These are phyloP conservation scores for Myxocyprinus asiaticus DNA, from an alignment of 2,113 vertebrate species.

Conservation along the genomic window DNA sequence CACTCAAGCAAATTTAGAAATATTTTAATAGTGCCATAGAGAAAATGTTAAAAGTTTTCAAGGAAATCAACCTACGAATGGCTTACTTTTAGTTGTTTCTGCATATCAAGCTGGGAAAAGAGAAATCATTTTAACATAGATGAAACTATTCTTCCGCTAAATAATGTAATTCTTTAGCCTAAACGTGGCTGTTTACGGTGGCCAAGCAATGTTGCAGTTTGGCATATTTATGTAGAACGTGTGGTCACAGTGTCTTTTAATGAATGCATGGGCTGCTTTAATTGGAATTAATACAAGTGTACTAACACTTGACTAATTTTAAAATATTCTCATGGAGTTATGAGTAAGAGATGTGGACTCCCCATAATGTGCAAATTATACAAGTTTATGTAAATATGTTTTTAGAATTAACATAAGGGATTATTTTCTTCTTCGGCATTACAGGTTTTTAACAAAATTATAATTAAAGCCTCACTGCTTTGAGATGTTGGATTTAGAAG, in stretches of 20 bases:
- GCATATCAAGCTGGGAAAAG: too few species aligned
- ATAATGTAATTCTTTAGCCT: too few species aligned
- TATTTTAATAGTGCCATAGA: too few species aligned
- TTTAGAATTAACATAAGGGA: neutral
- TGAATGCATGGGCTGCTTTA: neutral
- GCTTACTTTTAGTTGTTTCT: too few species aligned
- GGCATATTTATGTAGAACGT: too few species aligned
- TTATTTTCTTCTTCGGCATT: neutral
- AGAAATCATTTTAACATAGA: too few species aligned
- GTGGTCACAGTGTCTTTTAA: neutral
- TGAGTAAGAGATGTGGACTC: neutral
- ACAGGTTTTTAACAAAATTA: neutral
- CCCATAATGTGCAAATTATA: neutral
- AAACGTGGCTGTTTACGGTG: too few species aligned
- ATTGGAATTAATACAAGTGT: neutral
- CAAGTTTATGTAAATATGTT: neutral
- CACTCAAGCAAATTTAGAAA: too few species aligned
- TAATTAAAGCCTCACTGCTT: neutral
- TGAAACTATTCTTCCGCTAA: too few species aligned
- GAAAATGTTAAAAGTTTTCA: too few species aligned
- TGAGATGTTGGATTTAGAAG: neutral
- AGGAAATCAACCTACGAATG: too few species aligned
- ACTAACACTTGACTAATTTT: neutral
- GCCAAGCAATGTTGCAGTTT: too few species aligned
- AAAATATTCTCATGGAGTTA: neutral